A percentile compares a stretch with the other conserved stretches of the same genome.
phyloP scores from a whole-genome alignment of 2,797 vertebrate species.

The Pelobates cultripes region DNA sequence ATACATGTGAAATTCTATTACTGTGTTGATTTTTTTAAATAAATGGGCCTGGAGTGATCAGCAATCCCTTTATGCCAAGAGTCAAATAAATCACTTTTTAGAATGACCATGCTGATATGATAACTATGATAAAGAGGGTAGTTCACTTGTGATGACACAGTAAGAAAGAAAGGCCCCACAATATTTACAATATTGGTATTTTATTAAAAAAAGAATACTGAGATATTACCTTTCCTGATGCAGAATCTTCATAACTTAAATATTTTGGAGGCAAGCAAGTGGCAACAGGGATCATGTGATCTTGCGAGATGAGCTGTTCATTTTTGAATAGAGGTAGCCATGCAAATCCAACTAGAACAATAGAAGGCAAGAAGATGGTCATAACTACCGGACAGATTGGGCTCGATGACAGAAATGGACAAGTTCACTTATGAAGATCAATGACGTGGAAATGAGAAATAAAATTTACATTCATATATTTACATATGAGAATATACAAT shows the following conservation, averaged over 20 bases:
- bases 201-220: not conserved
- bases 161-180: no score
- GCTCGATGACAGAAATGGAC: constrained; percentile 21
- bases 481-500: constrained; percentile 21
- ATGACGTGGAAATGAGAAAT: constrained; percentile 29
- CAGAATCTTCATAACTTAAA: constrained; percentile 85
- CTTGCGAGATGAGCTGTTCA: constrained; percentile 86
- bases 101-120: no score
- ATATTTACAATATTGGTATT: no score
- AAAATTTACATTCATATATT: constrained; percentile 18
- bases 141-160: no score
- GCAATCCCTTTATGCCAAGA: no score
- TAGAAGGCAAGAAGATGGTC: constrained; percentile 36
- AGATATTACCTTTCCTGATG: constrained; percentile 83
- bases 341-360: constrained; percentile 87
- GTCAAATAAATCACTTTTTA: no score
- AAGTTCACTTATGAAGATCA: constrained; percentile 22
- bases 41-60: no score
- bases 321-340: constrained; percentile 93
- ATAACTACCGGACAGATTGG: not conserved
- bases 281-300: constrained; percentile 87
- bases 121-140: no score
- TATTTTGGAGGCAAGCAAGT: constrained; percentile 86
- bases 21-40: no score
- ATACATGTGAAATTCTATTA: no score